Evolutionary conservation across 1,140 invertebrate genomes (phyloP).

Genomic region (Drosophila pandora): DNA sequence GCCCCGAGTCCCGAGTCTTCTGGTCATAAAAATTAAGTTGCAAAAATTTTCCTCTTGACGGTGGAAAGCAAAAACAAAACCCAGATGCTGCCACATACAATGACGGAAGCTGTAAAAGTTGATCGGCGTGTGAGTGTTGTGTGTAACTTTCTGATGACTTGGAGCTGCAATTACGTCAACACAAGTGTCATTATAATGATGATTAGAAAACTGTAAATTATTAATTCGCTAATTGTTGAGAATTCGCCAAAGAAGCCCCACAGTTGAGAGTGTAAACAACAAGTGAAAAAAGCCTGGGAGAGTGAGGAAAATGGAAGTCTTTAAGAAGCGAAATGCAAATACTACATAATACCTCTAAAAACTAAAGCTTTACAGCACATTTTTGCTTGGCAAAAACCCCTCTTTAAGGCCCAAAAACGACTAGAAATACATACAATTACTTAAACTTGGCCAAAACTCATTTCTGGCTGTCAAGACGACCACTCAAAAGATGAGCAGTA

Average conservation of each 20-base stretch:
- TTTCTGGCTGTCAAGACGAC: conserved; percentile 10
- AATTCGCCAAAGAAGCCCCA: conserved; percentile 11
- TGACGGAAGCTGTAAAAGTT: conserved; percentile 72
- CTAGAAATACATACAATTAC: conserved; percentile 16
- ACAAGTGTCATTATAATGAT: conserved; percentile 53
- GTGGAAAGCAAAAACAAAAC: conserved; percentile 39
- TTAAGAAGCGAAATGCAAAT: no score
- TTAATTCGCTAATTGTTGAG: conserved; percentile 54
- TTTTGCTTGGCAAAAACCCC: background rate
- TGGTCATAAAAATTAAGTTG: conserved; percentile 76
- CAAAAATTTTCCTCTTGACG: conserved; percentile 52
- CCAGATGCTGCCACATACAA: conserved; percentile 51
- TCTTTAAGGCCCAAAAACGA: background rate
- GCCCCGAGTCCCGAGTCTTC: background rate
- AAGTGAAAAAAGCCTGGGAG: background rate
- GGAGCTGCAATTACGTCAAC: conserved; percentile 73
- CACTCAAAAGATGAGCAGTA: conserved; percentile 22
- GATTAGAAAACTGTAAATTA: conserved; percentile 72
- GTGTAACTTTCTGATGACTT: conserved; percentile 64
- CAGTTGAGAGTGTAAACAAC: background rate
- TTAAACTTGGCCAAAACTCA: conserved; percentile 11
- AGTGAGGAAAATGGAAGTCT: background rate
- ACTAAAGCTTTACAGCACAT: background rate
- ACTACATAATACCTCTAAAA: no score
- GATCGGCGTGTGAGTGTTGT: conserved; percentile 38